Conservation (phyloP, 2,888 invertebrate genomes). For the Caenorhabditis doughertyi region DNA sequence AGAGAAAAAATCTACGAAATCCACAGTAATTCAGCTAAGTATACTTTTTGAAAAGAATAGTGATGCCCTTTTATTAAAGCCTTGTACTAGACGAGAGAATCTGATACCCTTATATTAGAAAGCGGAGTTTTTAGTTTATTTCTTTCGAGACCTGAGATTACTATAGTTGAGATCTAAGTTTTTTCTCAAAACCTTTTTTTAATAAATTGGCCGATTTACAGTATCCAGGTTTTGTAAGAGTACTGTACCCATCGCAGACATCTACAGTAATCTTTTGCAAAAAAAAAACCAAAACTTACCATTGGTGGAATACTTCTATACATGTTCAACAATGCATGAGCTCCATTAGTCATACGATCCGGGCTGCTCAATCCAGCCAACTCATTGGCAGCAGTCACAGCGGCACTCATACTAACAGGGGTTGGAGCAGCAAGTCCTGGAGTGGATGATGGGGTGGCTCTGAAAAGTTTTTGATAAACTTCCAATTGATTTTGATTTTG, state of each 20-base stretch:
- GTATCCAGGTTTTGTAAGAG: too few species aligned
- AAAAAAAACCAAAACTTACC: constrained; percentile 30
- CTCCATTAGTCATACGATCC: constrained; percentile 22
- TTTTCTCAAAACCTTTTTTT: too few species aligned
- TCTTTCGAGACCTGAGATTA: too few species aligned
- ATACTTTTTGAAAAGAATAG: too few species aligned
- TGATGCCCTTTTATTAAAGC: too few species aligned
- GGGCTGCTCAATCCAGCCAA: constrained; percentile 39
- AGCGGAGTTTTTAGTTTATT: too few species aligned
- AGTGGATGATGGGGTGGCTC: constrained; percentile 45
- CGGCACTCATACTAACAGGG: constrained; percentile 3
- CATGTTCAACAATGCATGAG: background rate
- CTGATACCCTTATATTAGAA: too few species aligned
- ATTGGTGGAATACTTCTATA: constrained; percentile 28
- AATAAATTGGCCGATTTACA: too few species aligned
- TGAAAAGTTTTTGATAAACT: background rate
- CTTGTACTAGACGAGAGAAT: too few species aligned
- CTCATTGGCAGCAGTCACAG: constrained; percentile 37
- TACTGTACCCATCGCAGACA: background rate
- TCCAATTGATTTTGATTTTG: background rate
- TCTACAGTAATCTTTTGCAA: background rate
- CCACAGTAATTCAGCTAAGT: too few species aligned
- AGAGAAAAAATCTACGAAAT: background rate
- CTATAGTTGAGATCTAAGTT: too few species aligned
- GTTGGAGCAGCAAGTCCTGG: constrained; percentile 20